Evolutionary conservation across 2,113 vertebrate genomes (phyloP).

Genomic region (Orcinus orca): DNA sequence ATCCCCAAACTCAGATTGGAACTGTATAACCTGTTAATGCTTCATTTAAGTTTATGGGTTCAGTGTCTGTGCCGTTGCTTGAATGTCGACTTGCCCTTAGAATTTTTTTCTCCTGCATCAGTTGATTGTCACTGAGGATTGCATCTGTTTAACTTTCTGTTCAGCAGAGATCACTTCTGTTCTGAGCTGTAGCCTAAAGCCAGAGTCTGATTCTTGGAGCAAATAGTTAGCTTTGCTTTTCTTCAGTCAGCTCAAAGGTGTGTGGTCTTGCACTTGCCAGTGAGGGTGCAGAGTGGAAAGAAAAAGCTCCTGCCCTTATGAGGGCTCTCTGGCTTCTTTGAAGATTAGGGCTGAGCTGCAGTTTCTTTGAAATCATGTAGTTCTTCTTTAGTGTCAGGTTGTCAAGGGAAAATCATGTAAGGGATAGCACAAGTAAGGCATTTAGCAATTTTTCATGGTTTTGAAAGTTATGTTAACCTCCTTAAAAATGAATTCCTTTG

Average conservation of each 20-base stretch:
- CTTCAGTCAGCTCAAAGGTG: background rate
- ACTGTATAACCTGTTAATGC: slow-evolving; percentile 37
- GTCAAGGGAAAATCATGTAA: background rate
- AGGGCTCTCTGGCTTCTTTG: background rate
- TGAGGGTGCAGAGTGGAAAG: background rate
- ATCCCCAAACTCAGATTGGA: slow-evolving; percentile 43
- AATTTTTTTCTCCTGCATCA: background rate
- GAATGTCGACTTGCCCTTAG: slow-evolving; percentile 5
- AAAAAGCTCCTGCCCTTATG: background rate
- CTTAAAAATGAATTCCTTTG: background rate
- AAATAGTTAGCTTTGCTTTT: background rate
- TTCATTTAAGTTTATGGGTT: slow-evolving; percentile 60
- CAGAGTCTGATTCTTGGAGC: background rate
- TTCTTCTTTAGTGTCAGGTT: background rate
- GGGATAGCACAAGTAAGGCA: background rate
- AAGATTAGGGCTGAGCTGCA: background rate
- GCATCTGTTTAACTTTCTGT: slow-evolving; percentile 29
- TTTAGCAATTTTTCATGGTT: background rate
- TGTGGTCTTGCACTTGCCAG: background rate
- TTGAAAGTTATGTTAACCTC: background rate
- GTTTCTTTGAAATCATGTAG: background rate
- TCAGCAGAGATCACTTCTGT: background rate
- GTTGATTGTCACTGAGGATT: background rate
- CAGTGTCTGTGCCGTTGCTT: background rate
- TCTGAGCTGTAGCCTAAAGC: slow-evolving; percentile 41